phyloP scores from a whole-genome alignment of 2,797 vertebrate species.

The Fringilla coelebs region DNA sequence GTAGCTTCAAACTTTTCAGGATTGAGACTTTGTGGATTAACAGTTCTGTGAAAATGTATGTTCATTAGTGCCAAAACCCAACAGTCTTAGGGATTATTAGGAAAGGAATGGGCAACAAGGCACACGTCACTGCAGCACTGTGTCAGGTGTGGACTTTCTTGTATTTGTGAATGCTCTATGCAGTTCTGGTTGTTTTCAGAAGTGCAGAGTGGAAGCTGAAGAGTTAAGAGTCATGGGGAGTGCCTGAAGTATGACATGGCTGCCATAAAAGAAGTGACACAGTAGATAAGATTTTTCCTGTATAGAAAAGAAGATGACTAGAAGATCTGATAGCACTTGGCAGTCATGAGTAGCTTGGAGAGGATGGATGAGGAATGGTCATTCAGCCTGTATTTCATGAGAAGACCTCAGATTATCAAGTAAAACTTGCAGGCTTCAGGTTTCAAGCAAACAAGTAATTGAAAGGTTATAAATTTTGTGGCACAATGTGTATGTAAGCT shows the following conservation, averaged over 20 bases:
- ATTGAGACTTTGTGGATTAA: not conserved
- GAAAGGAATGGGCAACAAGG: not conserved
- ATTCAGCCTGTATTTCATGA: not conserved
- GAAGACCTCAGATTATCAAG: not conserved
- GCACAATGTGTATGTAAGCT: not conserved
- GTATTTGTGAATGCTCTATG: not conserved
- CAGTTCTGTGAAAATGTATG: not conserved
- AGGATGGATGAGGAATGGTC: not conserved
- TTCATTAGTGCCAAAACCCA: not conserved
- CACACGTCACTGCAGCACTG: not conserved
- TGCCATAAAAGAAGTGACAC: not conserved
- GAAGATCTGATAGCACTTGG: not conserved
- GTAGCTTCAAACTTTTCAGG: not conserved
- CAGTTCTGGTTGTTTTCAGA: not conserved
- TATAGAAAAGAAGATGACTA: not conserved
- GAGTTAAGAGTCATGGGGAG: not conserved
- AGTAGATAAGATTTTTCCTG: not conserved
- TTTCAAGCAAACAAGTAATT: not conserved
- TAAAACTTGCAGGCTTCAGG: not conserved
- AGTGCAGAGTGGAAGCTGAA: not conserved
- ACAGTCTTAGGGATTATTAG: not conserved
- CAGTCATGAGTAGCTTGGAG: not conserved
- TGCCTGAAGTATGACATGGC: not conserved
- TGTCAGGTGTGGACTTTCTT: not conserved
- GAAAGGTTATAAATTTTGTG: not conserved